These are phyloP conservation scores for Crematogaster levior DNA, from an alignment of 2,888 invertebrate genomes.

Conservation along the genomic window DNA sequence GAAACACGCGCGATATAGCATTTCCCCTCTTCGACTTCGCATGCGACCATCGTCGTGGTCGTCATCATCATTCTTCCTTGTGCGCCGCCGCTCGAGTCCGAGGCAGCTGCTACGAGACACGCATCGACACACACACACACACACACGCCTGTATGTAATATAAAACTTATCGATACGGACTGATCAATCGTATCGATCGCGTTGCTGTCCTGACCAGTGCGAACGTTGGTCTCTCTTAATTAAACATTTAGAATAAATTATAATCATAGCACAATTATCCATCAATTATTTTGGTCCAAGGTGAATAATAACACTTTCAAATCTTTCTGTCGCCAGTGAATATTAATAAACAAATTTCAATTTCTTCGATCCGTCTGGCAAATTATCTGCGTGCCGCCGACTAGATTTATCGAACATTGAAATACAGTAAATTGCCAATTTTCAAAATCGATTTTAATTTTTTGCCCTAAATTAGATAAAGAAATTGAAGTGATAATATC, in stretches of 20 bases:
- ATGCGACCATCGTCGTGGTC: constrained; percentile 58
- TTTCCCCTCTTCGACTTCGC: constrained; percentile 38
- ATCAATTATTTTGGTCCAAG: no score
- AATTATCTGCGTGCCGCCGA: no score
- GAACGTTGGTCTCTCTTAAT: constrained; percentile 42
- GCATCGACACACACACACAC: constrained; percentile 29
- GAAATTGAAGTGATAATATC: not conserved
- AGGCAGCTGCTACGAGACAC: constrained; percentile 57
- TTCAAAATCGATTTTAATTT: no score
- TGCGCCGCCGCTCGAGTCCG: constrained; percentile 44
- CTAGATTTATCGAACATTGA: no score
- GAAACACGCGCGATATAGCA: constrained; percentile 77
- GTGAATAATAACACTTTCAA: no score
- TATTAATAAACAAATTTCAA: no score
- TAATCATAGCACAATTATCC: no score
- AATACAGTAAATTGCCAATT: no score
- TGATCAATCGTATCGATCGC: constrained; percentile 39
- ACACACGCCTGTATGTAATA: constrained; percentile 1
- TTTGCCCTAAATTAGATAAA: no score
- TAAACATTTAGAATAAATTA: constrained; percentile 46
- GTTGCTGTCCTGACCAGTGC: not conserved
- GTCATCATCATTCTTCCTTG: constrained; percentile 49
- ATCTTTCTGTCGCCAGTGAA: no score
- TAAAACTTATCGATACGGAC: constrained; percentile 51
- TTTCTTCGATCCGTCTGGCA: no score